A percentile compares a stretch with the other conserved stretches of the same genome.
phyloP scores from a whole-genome alignment of 2,113 vertebrate genomes.

The Amblyopsis rosae region DNA sequence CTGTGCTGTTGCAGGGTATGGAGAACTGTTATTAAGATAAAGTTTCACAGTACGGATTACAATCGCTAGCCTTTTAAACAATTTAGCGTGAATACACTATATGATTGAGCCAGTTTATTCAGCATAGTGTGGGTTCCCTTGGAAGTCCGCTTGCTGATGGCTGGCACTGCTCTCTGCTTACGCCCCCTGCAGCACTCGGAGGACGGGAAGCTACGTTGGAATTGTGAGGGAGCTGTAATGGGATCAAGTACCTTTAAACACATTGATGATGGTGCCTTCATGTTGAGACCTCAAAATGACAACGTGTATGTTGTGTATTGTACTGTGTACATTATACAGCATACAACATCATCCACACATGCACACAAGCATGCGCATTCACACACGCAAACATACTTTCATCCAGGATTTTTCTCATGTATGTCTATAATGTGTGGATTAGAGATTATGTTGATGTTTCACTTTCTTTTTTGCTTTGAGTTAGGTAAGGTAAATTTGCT shows the following conservation, averaged over 20 bases:
- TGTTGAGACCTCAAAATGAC: constrained; percentile 38
- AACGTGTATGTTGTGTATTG: neutral
- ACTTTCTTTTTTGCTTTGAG: constrained; percentile 10
- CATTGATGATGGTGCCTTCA: constrained; percentile 20
- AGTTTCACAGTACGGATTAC: constrained; percentile 33
- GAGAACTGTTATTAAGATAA: constrained; percentile 45
- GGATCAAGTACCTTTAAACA: constrained; percentile 2
- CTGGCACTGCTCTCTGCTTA: too few species aligned
- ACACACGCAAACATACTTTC: constrained; percentile 30
- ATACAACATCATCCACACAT: constrained; percentile 31
- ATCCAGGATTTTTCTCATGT: constrained; percentile 31
- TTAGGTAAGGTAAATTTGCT: constrained; percentile 34
- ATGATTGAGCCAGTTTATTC: too few species aligned
- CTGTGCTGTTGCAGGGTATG: constrained; percentile 17
- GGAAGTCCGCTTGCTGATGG: too few species aligned
- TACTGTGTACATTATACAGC: too few species aligned
- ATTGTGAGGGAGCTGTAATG: too few species aligned
- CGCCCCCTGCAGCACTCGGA: too few species aligned
- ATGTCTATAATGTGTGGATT: constrained; percentile 40
- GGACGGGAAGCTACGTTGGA: too few species aligned
- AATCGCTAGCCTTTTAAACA: constrained; percentile 18
- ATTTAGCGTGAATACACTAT: too few species aligned
- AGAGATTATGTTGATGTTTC: constrained; percentile 36
- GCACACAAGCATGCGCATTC: constrained; percentile 49
- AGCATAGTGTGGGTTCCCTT: too few species aligned